A percentile compares a stretch with the other conserved stretches of the same genome.
Evolutionary conservation across 1,140 invertebrate species (phyloP).

Genomic region (Druon quercuslanigerum): DNA sequence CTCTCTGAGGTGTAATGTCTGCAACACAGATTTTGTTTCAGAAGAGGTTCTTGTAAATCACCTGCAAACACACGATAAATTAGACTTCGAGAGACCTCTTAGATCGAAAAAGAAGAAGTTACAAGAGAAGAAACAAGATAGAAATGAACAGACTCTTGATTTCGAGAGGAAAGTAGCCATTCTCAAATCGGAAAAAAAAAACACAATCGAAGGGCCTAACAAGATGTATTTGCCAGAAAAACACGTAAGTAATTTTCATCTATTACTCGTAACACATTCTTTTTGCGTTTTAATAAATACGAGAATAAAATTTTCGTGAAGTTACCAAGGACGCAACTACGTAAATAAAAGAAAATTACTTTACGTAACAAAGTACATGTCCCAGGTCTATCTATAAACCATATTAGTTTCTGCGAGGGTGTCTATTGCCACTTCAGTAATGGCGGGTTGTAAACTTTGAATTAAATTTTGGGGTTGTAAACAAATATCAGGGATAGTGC

Average conservation of each 20-base stretch:
- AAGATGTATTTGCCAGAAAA: background rate
- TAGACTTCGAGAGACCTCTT: slow-evolving; percentile 36
- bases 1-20: slow-evolving; percentile 55
- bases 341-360: too few species aligned
- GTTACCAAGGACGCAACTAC: too few species aligned
- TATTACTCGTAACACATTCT: background rate
- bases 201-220: background rate
- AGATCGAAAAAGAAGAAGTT: background rate
- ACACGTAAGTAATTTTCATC: background rate
- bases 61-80: slow-evolving; percentile 51
- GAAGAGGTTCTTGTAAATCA: slow-evolving; percentile 57
- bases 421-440: too few species aligned
- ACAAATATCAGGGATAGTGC: too few species aligned
- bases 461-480: too few species aligned
- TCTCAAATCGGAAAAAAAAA: background rate
- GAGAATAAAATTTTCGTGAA: too few species aligned
- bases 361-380: too few species aligned
- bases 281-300: too few species aligned
- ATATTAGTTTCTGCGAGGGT: too few species aligned
- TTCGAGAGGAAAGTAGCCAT: background rate
- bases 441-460: too few species aligned
- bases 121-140: background rate
- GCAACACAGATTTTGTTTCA: slow-evolving; percentile 55
- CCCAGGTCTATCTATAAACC: too few species aligned
- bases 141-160: background rate